A percentile compares a stretch with the other conserved stretches of the same genome.
These are phyloP conservation scores for Pheosia gnoma DNA, from an alignment of 2,888 invertebrate genomes.

Conservation along the genomic window DNA sequence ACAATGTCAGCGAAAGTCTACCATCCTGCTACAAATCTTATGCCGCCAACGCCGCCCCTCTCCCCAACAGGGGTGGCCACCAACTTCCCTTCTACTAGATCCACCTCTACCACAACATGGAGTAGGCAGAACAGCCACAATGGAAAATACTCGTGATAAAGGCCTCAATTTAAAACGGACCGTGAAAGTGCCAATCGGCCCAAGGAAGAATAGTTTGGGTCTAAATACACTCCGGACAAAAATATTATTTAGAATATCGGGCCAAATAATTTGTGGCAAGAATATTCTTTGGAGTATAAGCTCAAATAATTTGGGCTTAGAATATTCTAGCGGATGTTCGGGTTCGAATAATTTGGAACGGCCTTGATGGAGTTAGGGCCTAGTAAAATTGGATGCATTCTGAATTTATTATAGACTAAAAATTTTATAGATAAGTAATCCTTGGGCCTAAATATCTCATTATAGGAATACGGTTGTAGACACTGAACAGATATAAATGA, in stretches of 20 bases:
- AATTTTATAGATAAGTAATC: neutral
- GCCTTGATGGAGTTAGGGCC: no score
- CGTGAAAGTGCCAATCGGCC: neutral
- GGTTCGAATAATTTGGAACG: no score
- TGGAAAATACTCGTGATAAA: constrained; percentile 60
- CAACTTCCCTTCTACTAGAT: constrained; percentile 46
- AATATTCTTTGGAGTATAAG: neutral
- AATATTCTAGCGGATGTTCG: no score
- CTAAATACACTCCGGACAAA: neutral
- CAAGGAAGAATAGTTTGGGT: neutral
- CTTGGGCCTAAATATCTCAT: neutral
- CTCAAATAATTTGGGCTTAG: no score
- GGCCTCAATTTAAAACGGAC: neutral
- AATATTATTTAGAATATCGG: neutral
- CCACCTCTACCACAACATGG: constrained; percentile 44
- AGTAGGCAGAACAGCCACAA: constrained; percentile 67
- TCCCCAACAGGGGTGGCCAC: constrained; percentile 62
- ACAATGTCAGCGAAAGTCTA: constrained; percentile 69
- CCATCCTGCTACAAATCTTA: constrained; percentile 75
- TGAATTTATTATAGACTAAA: neutral
- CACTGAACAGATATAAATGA: no score
- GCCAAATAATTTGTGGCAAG: neutral
- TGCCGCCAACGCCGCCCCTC: constrained; percentile 64
- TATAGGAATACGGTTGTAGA: neutral
- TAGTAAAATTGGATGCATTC: neutral